Evolutionary conservation across 2,113 vertebrate genomes (phyloP), one percentile per base, ranked within the genome.

Genomic region (Colossoma macropomum): DNA sequence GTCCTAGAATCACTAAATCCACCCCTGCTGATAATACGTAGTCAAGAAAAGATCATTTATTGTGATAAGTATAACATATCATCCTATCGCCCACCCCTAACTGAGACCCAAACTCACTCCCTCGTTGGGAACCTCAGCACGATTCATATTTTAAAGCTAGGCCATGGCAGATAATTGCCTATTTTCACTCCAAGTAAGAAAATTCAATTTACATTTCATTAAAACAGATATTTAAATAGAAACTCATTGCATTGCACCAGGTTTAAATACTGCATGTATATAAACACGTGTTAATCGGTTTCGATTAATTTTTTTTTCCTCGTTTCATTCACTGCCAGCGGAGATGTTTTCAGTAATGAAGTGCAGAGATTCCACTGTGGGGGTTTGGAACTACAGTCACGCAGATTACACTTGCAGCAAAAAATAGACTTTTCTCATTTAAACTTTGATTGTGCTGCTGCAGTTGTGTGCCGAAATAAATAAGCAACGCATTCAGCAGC

Each of bases 171-270:
- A 68, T 32, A 32, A 68, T 32, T 32, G 30, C 65, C 19, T 30
- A 68, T 68, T 68, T 68, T 30, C 65, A 16, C 11, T 19, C 45
- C 15, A 30, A 54, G 45, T 30, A 54, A 16, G 25, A 52, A 54
- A 74, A 74, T 45, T 74, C 25, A 54, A 52, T 74, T 17, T 48
- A 52, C 45, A 52, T 74, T 45, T 74, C 23, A 48, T 52, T 74
- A 74, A 19, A 28, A 28, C 27, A 28, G 48, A 74, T 74, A 52
- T 74, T 48, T 68, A 34, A 68, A 68, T 68, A 32, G 65, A 66
- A 56, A 16, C 27, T 17, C 28, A 6, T 2, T 27, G 60, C 25
- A 28, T 27, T 65, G 25, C 62, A 13, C n/a, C 25, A 3, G 28
- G 65, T 17, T 68, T 68, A 68, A 68, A 68, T 45, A 45, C 41